Conservation (phyloP, 2,113 vertebrate genomes). For the Hemiscyllium ocellatum region DNA sequence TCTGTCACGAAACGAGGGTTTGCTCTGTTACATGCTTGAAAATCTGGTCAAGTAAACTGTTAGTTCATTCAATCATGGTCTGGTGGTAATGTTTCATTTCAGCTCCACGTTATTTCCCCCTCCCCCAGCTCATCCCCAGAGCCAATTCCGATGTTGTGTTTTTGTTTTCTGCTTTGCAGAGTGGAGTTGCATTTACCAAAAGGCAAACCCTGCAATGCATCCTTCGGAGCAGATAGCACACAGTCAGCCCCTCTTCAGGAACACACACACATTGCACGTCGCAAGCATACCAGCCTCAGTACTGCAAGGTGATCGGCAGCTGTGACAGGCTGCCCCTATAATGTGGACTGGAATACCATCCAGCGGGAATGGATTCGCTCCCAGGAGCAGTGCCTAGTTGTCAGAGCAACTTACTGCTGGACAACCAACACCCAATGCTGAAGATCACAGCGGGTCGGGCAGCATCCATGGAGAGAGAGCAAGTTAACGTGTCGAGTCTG, state of each 20-base stretch:
- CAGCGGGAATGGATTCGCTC: not conserved
- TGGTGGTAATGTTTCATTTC: not conserved
- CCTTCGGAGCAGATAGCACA: not conserved
- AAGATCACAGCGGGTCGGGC: too few relatives aligned
- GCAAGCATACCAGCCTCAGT: not conserved
- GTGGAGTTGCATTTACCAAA: conserved; percentile 16
- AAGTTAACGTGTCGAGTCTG: too few relatives aligned
- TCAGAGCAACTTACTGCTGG: too few relatives aligned
- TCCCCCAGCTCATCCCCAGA: not conserved
- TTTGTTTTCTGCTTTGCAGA: not conserved
- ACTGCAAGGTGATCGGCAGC: conserved; percentile 31
- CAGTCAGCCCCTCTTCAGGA: not conserved
- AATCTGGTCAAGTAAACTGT: conserved; percentile 12
- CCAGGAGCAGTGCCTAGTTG: too few relatives aligned
- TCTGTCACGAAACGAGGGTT: not conserved
- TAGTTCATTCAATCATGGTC: not conserved
- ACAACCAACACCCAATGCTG: too few relatives aligned
- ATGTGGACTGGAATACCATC: not conserved
- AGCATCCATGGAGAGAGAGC: too few relatives aligned
- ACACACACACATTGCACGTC: conserved; percentile 28
- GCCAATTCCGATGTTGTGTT: not conserved
- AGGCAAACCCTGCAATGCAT: conserved; percentile 24
- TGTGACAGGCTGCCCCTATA: not conserved
- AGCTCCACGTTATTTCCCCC: not conserved
- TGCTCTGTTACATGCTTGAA: not conserved